Base-by-base conservation (phyloP, 2,888 invertebrate genomes). In the Pocota personata region DNA sequence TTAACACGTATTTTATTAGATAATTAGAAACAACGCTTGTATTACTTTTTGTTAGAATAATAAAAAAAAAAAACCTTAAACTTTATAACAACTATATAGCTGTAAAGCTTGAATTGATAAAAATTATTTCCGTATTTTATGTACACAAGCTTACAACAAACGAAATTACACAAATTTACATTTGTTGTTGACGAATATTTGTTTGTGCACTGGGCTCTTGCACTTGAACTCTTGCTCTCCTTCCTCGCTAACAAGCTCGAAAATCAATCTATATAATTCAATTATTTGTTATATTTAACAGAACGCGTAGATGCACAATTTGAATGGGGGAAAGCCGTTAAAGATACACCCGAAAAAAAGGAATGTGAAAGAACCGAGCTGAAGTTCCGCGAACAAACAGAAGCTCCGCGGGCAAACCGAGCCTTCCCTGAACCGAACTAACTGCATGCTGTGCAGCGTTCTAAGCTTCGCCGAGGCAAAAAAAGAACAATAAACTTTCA, bases 1-100 rank as follows among this genome's bases (percentile, higher is more conserved):
- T 71, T 80, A n/a, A 66, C 71, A 80, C 72, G 60, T 86, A 80
- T 72, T 82, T 72, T 80, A 86, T 86, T 76, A 86, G 86, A 82
- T 86, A 86, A 82, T 86, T 86, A 72, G 67, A 72, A 82, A 67
- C 71, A 82, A 52, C 67, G 46, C 21, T 79, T 58, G 69, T 37
- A 78, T 32, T 71, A 52, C 62, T 21, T 40, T 35, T 55, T 24
- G 27, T 32, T 50, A 19, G 19, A 52, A 66, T 16, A 48, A 24
- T n/a, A 71, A 50, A 40, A 32, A 27, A 37, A 40, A 66, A 55
- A 55, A 69, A 62, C 27, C 14, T 50, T 60, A 67, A 76, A 71
- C 64, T 76, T 84, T 64, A 76, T 16, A 62, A 21, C 62, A 48
- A 64, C 46, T 64, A 55, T 43, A 58, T 58, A 37, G 14, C 1